Evolutionary conservation across 2,113 vertebrate genomes (phyloP).

Genomic region (Aegotheles bennettii): DNA sequence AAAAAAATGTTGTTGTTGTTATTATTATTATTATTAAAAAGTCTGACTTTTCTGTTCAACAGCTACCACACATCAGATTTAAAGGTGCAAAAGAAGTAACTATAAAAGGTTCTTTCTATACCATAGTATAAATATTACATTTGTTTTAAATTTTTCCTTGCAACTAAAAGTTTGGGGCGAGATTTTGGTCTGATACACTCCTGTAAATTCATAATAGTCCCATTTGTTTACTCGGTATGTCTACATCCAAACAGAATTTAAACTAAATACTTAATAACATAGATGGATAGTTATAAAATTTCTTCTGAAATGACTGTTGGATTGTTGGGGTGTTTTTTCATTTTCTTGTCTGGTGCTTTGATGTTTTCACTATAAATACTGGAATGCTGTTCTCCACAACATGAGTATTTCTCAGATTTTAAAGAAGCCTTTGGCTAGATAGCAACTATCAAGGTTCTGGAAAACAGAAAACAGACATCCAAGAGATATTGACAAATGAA

Average conservation of each 20-base stretch:
- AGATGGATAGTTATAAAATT: background rate
- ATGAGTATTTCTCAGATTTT: background rate
- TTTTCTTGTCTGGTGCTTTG: background rate
- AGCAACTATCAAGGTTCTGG: background rate
- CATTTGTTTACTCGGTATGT: background rate
- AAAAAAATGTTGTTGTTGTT: background rate
- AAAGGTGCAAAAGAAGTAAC: background rate
- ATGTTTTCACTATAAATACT: background rate
- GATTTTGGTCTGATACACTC: background rate
- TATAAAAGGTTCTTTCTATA: background rate
- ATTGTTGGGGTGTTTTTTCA: background rate
- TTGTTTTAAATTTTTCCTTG: background rate
- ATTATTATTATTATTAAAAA: background rate
- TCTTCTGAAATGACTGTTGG: background rate
- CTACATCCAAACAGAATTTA: background rate
- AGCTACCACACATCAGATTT: background rate
- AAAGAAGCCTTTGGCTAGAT: background rate
- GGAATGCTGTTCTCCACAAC: background rate
- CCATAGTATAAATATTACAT: background rate
- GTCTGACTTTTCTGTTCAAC: background rate
- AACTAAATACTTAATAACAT: background rate
- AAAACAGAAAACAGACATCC: background rate
- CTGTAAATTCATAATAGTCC: background rate
- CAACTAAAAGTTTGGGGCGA: rapidly evolving
- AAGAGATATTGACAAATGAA: background rate